Conservation (phyloP, 2,888 invertebrate genomes). For the Cheilosia grossa region DNA sequence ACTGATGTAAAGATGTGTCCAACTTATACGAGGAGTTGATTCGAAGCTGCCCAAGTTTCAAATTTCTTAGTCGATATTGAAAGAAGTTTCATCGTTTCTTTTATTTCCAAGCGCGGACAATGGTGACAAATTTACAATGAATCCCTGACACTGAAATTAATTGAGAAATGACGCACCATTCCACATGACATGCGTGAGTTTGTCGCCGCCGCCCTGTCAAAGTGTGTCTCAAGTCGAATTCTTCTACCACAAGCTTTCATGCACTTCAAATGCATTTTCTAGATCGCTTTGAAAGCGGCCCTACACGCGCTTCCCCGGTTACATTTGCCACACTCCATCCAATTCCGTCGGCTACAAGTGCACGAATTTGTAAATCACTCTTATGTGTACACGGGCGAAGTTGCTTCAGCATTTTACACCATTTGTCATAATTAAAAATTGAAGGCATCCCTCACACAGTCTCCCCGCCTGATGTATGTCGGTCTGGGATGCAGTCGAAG, state of each 20-base stretch:
- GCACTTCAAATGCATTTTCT: slow-evolving; percentile 1
- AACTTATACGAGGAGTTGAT: no score
- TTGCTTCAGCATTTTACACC: slow-evolving; percentile 39
- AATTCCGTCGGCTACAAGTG: slow-evolving; percentile 56
- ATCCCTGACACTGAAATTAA: no score
- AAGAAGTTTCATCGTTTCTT: no score
- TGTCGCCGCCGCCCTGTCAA: no score
- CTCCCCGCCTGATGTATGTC: neutral
- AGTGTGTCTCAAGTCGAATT: no score
- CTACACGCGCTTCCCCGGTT: neutral
- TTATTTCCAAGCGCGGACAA: no score
- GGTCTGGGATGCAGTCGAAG: slow-evolving; percentile 36
- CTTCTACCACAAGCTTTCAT: neutral
- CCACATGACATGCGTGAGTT: no score
- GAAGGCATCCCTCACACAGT: slow-evolving; percentile 34
- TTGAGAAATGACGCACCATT: no score
- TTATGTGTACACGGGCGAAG: neutral
- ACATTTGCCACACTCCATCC: slow-evolving; percentile 25
- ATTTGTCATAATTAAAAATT: slow-evolving; percentile 72
- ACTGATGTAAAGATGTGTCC: no score
- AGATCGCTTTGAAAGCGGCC: slow-evolving; percentile 8
- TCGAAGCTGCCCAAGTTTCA: no score
- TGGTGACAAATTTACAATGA: no score
- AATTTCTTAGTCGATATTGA: no score
- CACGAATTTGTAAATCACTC: slow-evolving; percentile 58